Percentiles rank a stretch among this genome's conserved stretches.
Evolutionary conservation across 2,797 vertebrate genomes (phyloP).

Genomic region (Sitta carolinensis): DNA sequence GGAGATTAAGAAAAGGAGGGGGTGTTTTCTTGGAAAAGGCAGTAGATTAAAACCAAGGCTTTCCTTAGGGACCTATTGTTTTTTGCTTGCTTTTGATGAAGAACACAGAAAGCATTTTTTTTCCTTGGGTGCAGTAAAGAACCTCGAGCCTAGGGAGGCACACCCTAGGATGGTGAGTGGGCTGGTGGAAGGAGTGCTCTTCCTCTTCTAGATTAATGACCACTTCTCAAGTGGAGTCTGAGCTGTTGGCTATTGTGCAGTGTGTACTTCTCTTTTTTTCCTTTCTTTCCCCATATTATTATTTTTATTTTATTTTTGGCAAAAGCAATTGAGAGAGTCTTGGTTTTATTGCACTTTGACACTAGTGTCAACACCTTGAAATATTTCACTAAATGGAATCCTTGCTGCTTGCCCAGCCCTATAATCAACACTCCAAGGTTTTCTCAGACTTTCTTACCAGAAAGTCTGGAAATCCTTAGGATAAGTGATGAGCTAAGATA

Average conservation of each 20-base stretch:
- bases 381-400: conserved; percentile 25
- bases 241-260: background rate
- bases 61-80: conserved; percentile 32
- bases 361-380: conserved; percentile 2
- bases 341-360: conserved; percentile 26
- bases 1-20: conserved; percentile 10
- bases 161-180: background rate
- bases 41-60: background rate
- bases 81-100: conserved; percentile 7
- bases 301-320: conserved; percentile 23
- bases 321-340: background rate
- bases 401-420: background rate
- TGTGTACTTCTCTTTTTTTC: background rate
- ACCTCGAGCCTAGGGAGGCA: background rate
- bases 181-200: conserved; percentile 15
- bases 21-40: conserved; percentile 37
- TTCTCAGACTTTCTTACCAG: background rate
- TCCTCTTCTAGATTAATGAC: conserved; percentile 38
- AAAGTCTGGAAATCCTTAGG: background rate
- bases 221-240: background rate
- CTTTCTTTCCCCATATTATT: background rate
- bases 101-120: conserved; percentile 21
- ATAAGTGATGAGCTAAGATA: background rate
- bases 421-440: background rate
- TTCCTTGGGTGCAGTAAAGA: conserved; percentile 39